Evolutionary conservation across 2,797 vertebrate genomes (phyloP).

Genomic region (Hipposideros larvatus): DNA sequence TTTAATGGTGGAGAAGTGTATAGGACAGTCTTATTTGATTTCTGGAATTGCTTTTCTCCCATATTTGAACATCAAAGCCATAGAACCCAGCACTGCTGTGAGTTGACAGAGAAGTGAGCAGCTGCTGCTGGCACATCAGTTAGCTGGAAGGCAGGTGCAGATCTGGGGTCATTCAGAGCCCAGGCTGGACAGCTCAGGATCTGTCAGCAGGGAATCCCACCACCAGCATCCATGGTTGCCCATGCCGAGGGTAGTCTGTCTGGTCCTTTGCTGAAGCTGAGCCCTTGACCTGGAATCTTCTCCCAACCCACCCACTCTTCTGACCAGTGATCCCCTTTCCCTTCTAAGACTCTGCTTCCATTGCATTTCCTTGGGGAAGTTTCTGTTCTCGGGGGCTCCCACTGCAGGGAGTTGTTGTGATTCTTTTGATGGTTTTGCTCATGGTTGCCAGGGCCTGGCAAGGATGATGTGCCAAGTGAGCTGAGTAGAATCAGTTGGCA

Average conservation of each 20-base stretch:
- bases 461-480: neutral
- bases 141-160: neutral
- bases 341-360: neutral
- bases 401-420: neutral
- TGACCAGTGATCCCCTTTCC: neutral
- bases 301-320: neutral
- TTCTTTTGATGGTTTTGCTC: neutral
- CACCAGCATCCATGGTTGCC: neutral
- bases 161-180: neutral
- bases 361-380: slow-evolving; percentile 22
- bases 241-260: neutral
- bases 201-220: neutral
- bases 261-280: neutral
- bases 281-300: neutral
- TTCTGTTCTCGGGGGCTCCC: neutral
- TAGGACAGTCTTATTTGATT: slow-evolving; percentile 32
- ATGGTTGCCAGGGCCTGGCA: neutral
- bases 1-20: slow-evolving; percentile 18
- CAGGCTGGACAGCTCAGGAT: neutral
- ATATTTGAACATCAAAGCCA: slow-evolving; percentile 16
- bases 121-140: neutral
- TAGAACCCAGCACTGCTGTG: neutral
- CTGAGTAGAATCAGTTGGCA: slow-evolving; percentile 24
- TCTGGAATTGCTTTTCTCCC: slow-evolving; percentile 21
- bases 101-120: neutral